These are phyloP conservation scores for Camponotus vicinus DNA, from an alignment of 1,140 invertebrate genomes.

Conservation along the genomic window DNA sequence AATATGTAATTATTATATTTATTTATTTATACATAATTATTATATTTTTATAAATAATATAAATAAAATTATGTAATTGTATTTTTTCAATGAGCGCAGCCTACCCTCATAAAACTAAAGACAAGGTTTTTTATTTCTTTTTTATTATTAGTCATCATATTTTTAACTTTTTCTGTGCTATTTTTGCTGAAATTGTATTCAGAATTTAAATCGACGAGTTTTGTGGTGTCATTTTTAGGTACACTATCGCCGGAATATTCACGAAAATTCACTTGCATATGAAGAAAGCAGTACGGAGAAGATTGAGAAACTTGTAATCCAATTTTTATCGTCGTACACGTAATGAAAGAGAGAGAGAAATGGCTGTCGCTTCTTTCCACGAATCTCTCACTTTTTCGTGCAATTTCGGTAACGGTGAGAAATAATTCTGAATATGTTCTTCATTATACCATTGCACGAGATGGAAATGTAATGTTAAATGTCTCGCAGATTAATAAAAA, in stretches of 20 bases:
- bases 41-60: background rate
- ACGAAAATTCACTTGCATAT: conserved; percentile 52
- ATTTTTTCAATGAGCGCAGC: background rate
- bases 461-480: conserved; percentile 45
- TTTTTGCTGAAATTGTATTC: conserved; percentile 36
- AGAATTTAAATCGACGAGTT: conserved; percentile 37
- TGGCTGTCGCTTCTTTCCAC: conserved; percentile 33
- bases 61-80: conserved; percentile 10
- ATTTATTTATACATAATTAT: no score
- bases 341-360: conserved; percentile 26
- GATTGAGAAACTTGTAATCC: conserved; percentile 61
- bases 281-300: conserved; percentile 47
- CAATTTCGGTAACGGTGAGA: conserved; percentile 27
- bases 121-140: conserved; percentile 10
- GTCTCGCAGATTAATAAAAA: conserved; percentile 26
- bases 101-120: background rate
- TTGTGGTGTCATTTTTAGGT: conserved; percentile 17
- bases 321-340: conserved; percentile 48
- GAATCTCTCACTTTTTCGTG: conserved; percentile 16
- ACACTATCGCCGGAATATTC: conserved; percentile 43
- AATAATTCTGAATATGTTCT: conserved; percentile 44
- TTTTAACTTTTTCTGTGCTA: background rate
- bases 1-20: background rate
- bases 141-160: background rate
- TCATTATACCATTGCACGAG: conserved; percentile 24